Percentiles rank a stretch among this genome's conserved stretches.
Conservation (phyloP, 2,113 vertebrate genomes). For the Erpornis zantholeuca region DNA sequence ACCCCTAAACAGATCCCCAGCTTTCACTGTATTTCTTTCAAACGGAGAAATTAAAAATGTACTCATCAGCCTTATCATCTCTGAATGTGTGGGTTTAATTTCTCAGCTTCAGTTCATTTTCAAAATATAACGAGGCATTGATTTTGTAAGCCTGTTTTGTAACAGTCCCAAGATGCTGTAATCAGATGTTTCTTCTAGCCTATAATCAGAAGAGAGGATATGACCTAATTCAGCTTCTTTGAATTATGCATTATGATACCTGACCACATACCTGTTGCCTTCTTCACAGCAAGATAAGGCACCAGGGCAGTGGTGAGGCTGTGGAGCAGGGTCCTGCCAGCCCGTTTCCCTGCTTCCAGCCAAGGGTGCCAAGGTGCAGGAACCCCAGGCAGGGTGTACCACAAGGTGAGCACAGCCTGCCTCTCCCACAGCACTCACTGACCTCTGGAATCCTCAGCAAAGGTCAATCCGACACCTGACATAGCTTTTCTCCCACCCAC, state of each 20-base stretch:
- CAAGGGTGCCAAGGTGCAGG: fast-evolving
- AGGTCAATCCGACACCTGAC: not conserved
- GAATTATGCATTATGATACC: constrained; percentile 18
- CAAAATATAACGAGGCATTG: constrained; percentile 2
- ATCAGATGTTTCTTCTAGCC: not conserved
- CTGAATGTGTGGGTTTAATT: not conserved
- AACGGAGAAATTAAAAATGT: not conserved
- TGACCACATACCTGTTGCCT: not conserved
- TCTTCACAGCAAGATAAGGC: not conserved
- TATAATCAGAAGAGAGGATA: constrained; percentile 33
- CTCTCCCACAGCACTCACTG: not conserved
- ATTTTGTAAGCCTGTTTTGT: constrained; percentile 6
- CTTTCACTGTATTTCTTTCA: not conserved
- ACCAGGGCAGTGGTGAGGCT: not conserved
- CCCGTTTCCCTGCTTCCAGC: not conserved
- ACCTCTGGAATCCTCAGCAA: not conserved
- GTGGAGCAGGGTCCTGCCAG: not conserved
- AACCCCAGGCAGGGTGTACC: fast-evolving
- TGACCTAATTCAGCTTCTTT: not conserved
- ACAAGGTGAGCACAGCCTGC: not conserved
- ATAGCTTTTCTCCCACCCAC: not conserved
- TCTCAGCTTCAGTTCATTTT: not conserved
- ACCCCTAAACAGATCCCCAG: not conserved
- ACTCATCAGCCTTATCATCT: not conserved
- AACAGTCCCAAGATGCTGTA: not conserved